A percentile compares a stretch with the other conserved stretches of the same genome.
These are phyloP conservation scores for Heteromyza rotundicornis DNA, from an alignment of 2,888 invertebrate genomes.

Conservation along the genomic window DNA sequence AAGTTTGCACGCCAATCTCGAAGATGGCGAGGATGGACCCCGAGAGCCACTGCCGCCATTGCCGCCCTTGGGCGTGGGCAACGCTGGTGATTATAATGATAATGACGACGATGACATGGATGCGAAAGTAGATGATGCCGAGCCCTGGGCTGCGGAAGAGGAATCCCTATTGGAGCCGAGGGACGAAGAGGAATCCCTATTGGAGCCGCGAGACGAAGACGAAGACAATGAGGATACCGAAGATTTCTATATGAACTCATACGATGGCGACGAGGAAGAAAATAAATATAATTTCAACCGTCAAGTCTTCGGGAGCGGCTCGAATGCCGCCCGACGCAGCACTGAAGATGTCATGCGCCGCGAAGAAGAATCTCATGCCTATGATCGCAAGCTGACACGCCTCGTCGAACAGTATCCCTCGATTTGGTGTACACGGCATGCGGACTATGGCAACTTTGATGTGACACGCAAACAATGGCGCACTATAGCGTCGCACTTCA, in stretches of 20 bases:
- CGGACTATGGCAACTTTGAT: constrained; percentile 53
- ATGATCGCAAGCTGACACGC: constrained; percentile 51
- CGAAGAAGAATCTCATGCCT: constrained; percentile 52
- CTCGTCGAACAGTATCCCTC: constrained; percentile 52
- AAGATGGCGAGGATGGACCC: constrained; percentile 39
- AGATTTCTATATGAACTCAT: constrained; percentile 26
- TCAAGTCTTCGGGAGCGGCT: neutral
- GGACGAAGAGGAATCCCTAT: too few relatives aligned
- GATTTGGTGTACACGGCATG: constrained; percentile 55
- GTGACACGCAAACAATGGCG: constrained; percentile 55
- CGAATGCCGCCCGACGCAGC: neutral
- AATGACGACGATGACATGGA: constrained; percentile 30
- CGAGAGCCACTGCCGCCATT: constrained; percentile 49
- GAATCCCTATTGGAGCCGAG: neutral
- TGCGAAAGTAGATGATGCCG: constrained; percentile 17
- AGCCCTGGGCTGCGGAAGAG: constrained; percentile 16
- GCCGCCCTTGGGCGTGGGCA: constrained; percentile 40
- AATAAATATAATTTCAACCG: too few relatives aligned
- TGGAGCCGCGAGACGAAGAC: neutral
- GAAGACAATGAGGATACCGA: constrained; percentile 28
- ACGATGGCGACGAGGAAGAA: constrained; percentile 16
- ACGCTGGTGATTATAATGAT: constrained; percentile 42
- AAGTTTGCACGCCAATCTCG: constrained; percentile 52
- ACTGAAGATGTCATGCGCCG: constrained; percentile 41
- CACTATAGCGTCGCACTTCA: constrained; percentile 51